Base-by-base conservation (phyloP, 2,113 vertebrate species). In the Columba livia region DNA sequence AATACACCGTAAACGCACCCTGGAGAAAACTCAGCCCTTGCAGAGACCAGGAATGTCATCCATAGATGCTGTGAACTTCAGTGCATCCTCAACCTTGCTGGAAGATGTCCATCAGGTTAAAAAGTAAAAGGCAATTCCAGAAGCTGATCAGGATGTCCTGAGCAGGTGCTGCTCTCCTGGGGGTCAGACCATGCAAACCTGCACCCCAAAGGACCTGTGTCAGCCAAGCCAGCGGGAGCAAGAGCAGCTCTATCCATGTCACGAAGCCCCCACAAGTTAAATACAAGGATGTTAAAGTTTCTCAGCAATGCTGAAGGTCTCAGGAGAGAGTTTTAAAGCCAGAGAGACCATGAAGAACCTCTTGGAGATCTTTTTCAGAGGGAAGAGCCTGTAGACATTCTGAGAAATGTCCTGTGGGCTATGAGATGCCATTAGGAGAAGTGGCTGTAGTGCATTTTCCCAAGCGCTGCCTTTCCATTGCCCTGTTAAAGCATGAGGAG, bases 381-480 rank as follows among this genome's bases (percentile, higher is more conserved):
- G 32, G 20, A 56, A 6, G 13, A 40, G 25, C 28, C 32, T 77
- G 77, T 66, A 25, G 25, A 12, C 2, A 0, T 72, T 72, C 40
- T 32, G 32, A 62, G 53, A 77, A 60, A 65, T 26, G 40, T 26
- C 34, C 14, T 77, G 61, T 61, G 58, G 34, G 24, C 44, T 89
- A 11, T 0, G 2, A 80, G 58, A 28, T 77, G 21, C 48, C 12
- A 1, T 50, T 34, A 32, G 21, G 44, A 66, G 64, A 62, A 51
- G 21, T 9, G 40, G 21, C 17, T 72, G 34, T 38, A 10, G 15
- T 9, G 6, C 29, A 10, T 78, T 34, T 72, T 57, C 48, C 20
- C 0, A 1, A 73, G 66, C 0, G 0, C 48, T 73, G 53, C 53
- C 60, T 34, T 44, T 62, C 24, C 16, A 24, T 72, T 78, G 34